Percentiles rank a stretch among this genome's conserved stretches.
Conservation (phyloP, 2,113 vertebrate species). For the Anhinga anhinga region DNA sequence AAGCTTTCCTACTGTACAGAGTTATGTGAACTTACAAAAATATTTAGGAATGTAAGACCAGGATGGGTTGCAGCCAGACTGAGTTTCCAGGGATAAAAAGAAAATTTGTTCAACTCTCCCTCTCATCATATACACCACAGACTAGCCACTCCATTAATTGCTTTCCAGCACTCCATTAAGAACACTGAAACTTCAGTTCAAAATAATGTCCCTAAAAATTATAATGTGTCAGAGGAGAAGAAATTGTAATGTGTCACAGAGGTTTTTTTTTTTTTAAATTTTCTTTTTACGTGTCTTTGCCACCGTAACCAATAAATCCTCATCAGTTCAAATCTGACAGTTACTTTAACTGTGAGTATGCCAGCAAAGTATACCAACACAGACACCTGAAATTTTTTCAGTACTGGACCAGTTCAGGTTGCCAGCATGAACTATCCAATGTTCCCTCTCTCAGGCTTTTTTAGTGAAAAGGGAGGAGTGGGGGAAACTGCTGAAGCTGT, state of each 20-base stretch:
- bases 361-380: not conserved
- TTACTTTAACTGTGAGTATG: not conserved
- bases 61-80: not conserved
- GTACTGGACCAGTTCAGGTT: not conserved
- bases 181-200: not conserved
- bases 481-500: not conserved
- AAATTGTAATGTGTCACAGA: not conserved
- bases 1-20: slow-evolving; percentile 15
- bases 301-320: not conserved
- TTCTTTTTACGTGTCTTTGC: not conserved
- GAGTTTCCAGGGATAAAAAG: not conserved
- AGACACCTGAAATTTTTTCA: not conserved
- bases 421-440: fast-evolving
- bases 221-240: not conserved
- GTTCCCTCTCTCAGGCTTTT: not conserved
- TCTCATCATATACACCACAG: not conserved
- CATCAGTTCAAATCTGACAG: not conserved
- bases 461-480: fast-evolving
- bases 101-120: not conserved
- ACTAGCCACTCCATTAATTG: not conserved
- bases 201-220: not conserved
- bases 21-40: slow-evolving; percentile 1
- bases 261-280: not conserved
- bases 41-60: slow-evolving; percentile 18
- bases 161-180: not conserved